These are phyloP conservation scores for Tyrophagus putrescentiae DNA, from an alignment of 1,140 invertebrate genomes.

Conservation along the genomic window DNA sequence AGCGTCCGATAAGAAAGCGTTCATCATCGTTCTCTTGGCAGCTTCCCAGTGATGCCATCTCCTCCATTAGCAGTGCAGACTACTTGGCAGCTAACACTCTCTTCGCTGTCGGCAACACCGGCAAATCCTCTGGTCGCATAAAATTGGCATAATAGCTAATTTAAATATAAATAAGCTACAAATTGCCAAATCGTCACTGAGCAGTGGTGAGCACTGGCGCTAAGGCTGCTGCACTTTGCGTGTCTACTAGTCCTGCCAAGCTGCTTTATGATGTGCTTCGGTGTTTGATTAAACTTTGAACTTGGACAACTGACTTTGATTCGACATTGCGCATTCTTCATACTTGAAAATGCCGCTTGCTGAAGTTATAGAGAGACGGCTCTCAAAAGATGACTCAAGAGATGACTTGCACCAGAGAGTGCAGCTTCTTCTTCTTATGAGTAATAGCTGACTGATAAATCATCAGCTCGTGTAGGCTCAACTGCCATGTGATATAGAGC, in stretches of 20 bases:
- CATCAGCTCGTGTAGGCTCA: conserved; percentile 10
- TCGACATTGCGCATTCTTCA: too few relatives aligned
- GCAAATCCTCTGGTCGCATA: neutral
- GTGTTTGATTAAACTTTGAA: conserved; percentile 2
- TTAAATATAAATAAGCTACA: conserved; percentile 14
- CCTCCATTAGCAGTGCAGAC: neutral
- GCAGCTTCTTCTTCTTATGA: too few relatives aligned
- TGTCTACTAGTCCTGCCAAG: too few relatives aligned
- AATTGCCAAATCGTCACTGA: neutral
- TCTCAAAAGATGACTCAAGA: too few relatives aligned
- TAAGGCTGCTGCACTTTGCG: too few relatives aligned
- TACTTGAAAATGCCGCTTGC: too few relatives aligned
- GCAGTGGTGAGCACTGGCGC: too few relatives aligned
- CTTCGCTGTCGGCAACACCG: neutral
- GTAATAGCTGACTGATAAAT: conserved; percentile 8
- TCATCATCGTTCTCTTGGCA: conserved; percentile 8
- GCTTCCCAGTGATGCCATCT: neutral
- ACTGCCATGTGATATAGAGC: too few relatives aligned
- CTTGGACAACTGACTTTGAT: too few relatives aligned
- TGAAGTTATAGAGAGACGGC: conserved; percentile 7
- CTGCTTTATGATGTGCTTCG: too few relatives aligned
- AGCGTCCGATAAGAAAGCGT: neutral
- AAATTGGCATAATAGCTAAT: conserved; percentile 16
- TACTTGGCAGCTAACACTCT: too few relatives aligned
- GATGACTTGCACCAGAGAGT: neutral